Evolutionary conservation across 2,113 vertebrate species (phyloP).

Genomic region (Diglossa brunneiventris): DNA sequence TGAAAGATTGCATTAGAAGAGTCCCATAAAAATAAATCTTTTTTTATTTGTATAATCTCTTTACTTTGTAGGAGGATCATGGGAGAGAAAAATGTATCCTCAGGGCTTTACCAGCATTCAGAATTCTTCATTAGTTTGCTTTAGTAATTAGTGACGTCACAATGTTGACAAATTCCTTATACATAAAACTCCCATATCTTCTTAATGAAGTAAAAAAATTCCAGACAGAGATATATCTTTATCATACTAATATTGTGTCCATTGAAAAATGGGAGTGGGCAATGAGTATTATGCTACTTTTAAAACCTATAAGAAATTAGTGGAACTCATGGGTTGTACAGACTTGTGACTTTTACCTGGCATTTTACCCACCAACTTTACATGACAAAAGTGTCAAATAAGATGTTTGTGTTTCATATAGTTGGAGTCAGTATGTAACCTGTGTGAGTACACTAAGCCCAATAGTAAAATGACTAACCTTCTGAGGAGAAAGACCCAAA

Average conservation of each 20-base stretch:
- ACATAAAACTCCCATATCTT: fast-evolving
- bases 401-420: not conserved
- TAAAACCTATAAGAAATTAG: not conserved
- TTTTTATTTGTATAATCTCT: not conserved
- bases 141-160: not conserved
- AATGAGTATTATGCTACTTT: not conserved
- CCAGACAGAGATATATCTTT: not conserved
- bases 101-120: not conserved
- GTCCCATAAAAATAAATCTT: not conserved
- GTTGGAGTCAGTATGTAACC: not conserved
- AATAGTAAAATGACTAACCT: not conserved
- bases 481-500: not conserved
- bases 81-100: not conserved
- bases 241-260: not conserved
- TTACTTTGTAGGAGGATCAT: not conserved
- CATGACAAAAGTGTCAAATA: not conserved
- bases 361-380: not conserved
- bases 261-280: not conserved
- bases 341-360: not conserved
- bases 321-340: not conserved
- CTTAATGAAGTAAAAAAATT: not conserved
- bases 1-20: not conserved
- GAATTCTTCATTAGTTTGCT: not conserved
- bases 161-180: not conserved
- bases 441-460: not conserved